Percentiles rank a stretch among this genome's conserved stretches.
Evolutionary conservation across 2,888 invertebrate genomes (phyloP).

Genomic region (Pogonocherus hispidulus): DNA sequence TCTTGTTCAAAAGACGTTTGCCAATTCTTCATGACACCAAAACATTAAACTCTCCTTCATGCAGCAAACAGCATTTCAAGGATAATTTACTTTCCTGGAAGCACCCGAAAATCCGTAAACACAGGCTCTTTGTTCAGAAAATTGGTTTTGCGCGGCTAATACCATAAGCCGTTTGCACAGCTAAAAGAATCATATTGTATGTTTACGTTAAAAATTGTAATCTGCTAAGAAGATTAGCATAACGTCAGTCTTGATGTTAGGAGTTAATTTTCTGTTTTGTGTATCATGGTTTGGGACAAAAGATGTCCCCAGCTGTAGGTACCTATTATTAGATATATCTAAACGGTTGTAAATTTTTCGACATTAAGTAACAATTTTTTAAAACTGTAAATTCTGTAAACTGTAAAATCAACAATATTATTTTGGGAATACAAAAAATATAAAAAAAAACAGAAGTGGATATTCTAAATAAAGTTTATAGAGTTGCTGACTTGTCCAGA

Average conservation of each 20-base stretch:
- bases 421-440: no score
- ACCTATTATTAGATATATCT: no score
- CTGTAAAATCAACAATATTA: no score
- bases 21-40: neutral
- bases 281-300: neutral
- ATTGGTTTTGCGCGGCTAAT: constrained; percentile 44
- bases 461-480: no score
- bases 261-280: constrained; percentile 2
- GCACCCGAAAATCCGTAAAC: constrained; percentile 26
- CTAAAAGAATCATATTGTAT: constrained; percentile 36
- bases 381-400: no score
- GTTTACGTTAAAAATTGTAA: constrained; percentile 41
- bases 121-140: constrained; percentile 35
- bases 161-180: constrained; percentile 36
- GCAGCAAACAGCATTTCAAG: neutral
- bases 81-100: constrained; percentile 37
- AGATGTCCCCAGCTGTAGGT: neutral
- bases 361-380: no score
- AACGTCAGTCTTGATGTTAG: constrained; percentile 1
- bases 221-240: constrained; percentile 34
- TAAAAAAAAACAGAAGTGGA: no score
- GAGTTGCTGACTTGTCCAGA: no score
- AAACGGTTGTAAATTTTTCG: neutral
- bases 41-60: neutral
- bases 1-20: no score